Conservation (phyloP, 2,888 invertebrate species). For the Polydesmus complanatus region DNA sequence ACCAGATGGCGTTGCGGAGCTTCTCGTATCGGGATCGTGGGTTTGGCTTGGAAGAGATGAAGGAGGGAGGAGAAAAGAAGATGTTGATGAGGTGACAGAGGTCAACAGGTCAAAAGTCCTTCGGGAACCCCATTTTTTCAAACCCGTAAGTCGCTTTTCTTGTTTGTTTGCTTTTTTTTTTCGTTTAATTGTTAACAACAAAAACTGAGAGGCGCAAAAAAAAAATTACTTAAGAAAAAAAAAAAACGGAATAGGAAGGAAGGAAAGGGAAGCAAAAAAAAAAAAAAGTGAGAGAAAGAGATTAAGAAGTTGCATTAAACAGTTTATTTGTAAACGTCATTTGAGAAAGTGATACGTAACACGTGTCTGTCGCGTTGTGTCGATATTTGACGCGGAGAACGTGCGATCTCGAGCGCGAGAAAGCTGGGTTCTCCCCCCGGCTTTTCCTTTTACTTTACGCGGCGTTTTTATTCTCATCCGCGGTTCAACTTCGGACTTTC, state of each 20-base stretch:
- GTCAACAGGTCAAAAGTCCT: not conserved
- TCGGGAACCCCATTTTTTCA: not conserved
- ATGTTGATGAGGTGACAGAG: not conserved
- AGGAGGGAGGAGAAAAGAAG: not conserved
- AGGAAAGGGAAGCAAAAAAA: not conserved
- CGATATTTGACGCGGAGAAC: too few relatives aligned
- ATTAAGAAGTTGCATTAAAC: not conserved
- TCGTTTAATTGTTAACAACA: not conserved
- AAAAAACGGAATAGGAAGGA: not conserved
- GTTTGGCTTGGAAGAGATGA: not conserved
- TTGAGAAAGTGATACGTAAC: not conserved
- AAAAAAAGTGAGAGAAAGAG: too few relatives aligned
- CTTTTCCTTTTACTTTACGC: too few relatives aligned
- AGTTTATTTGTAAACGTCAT: not conserved
- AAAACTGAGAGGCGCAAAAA: too few relatives aligned
- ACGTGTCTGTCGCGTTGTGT: not conserved
- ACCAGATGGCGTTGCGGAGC: not conserved
- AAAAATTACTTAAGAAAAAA: not conserved
- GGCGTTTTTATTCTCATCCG: too few relatives aligned
- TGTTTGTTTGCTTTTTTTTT: not conserved
- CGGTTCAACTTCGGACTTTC: too few relatives aligned
- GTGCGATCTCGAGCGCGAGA: too few relatives aligned
- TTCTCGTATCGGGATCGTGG: not conserved
- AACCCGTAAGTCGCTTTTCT: not conserved
- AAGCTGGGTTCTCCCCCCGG: too few relatives aligned